A percentile compares a stretch with the other conserved stretches of the same genome.
These are phyloP conservation scores for Chaetoderma sp. DNA, from an alignment of 2,888 invertebrate species.

Conservation along the genomic window DNA sequence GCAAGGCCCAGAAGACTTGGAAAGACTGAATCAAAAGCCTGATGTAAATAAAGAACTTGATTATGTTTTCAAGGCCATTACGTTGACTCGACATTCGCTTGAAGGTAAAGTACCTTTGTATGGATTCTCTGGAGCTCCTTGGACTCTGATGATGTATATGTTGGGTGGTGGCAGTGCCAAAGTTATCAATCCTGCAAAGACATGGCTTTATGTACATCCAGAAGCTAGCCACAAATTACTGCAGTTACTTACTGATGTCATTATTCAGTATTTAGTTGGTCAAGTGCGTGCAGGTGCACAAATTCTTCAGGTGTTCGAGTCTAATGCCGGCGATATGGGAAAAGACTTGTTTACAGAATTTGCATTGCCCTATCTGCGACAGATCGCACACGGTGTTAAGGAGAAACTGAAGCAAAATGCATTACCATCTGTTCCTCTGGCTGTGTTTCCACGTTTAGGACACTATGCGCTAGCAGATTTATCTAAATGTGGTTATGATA, in stretches of 20 bases:
- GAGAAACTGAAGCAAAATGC: slow-evolving; percentile 76
- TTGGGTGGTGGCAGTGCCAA: slow-evolving; percentile 96
- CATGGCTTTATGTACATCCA: slow-evolving; percentile 86
- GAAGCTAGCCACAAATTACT: slow-evolving; percentile 83
- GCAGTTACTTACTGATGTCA: slow-evolving; percentile 81
- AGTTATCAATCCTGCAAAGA: slow-evolving; percentile 90
- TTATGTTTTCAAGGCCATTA: slow-evolving; percentile 95
- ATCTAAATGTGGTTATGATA: slow-evolving; percentile 77
- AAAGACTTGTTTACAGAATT: slow-evolving; percentile 82
- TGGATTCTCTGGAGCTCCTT: slow-evolving; percentile 96
- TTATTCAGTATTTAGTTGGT: slow-evolving; percentile 91
- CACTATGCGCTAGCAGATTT: slow-evolving; percentile 87
- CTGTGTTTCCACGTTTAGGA: slow-evolving; percentile 91
- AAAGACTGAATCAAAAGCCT: slow-evolving; percentile 74
- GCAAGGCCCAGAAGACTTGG: slow-evolving; percentile 79
- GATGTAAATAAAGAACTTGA: slow-evolving; percentile 75
- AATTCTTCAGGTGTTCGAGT: slow-evolving; percentile 94
- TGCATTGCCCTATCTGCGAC: slow-evolving; percentile 82
- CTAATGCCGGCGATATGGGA: slow-evolving; percentile 90
- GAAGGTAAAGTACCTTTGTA: slow-evolving; percentile 93
- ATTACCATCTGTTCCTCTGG: slow-evolving; percentile 79
- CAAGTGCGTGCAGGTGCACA: slow-evolving; percentile 77
- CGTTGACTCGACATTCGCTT: slow-evolving; percentile 88
- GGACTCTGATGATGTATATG: slow-evolving; percentile 98
- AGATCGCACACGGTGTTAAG: slow-evolving; percentile 81